Base-by-base conservation (phyloP, 2,113 vertebrate genomes). In the Sitta europaea region DNA sequence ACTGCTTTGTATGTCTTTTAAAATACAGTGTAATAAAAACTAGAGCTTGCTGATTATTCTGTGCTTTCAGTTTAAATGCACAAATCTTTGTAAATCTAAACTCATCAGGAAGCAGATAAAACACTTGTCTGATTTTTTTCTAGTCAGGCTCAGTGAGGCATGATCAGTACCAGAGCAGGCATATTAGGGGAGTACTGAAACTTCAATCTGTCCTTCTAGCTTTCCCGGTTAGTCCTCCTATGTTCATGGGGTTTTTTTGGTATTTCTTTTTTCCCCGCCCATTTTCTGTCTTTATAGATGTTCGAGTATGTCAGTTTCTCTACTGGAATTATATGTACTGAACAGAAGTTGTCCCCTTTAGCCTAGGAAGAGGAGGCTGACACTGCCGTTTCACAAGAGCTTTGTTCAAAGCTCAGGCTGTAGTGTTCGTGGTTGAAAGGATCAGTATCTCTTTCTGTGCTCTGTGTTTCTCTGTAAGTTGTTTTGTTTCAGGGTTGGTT, bases 61-160 rank as follows among this genome's bases (percentile, higher is more conserved):
- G 18, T 76, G n/a, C 67, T 74, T 91, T 90, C 48, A 20, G 29
- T 88, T 73, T 88, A 76, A 67, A 70, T 72, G 40, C 65, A 67
- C n/a, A 63, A 75, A 89, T 70, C 72, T 95, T 62, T 78, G 71
- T 91, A 96, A 94, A 93, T 92, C 74, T 91, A 77, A 83, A 95
- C 68, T 83, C 65, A 83, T 73, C 82, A 88, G 72, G 94, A 88
- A 88, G 72, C 47, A 83, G 93, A 88, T 88, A 80, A 94, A 94
- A 48, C 18, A 6, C 79, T 94, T 71, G 36, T 94, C 79, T 72
- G 68, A 67, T 94, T 94, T 88, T 68, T 8, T 87, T 55, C 51
- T 68, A 75, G 42, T 21, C 78, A 76, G 78, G 43, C 86, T 80
- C 20, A 14, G 12, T 33, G 53, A 58, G 58, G 51, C 77, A 38